Evolutionary conservation across 2,888 invertebrate genomes (phyloP).

Genomic region (Brachycybe producta): DNA sequence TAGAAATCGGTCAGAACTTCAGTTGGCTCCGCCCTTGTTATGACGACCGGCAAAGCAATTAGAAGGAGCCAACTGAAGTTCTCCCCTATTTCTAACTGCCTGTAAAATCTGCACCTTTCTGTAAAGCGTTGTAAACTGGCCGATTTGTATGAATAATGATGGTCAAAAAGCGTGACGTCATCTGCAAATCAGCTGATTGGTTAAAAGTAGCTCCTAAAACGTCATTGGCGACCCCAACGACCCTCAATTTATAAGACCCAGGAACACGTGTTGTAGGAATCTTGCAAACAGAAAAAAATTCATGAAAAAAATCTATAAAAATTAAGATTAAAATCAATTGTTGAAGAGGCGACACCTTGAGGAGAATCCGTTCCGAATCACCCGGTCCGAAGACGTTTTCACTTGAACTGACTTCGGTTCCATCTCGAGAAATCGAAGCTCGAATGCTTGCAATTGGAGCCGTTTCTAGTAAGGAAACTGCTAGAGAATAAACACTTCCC

Average conservation of each 20-base stretch:
- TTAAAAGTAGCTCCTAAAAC: constrained; percentile 63
- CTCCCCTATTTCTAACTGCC: too few species aligned
- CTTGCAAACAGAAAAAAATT: constrained; percentile 33
- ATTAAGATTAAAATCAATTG: background rate
- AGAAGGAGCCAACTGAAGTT: too few species aligned
- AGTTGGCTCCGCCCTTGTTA: too few species aligned
- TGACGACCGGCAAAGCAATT: too few species aligned
- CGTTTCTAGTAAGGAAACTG: constrained; percentile 66
- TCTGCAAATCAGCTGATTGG: constrained; percentile 33
- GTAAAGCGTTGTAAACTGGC: constrained; percentile 33
- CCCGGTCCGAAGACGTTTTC: constrained; percentile 68
- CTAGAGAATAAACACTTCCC: constrained; percentile 30
- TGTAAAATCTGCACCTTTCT: too few species aligned
- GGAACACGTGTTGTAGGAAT: constrained; percentile 68
- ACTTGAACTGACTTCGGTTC: constrained; percentile 75
- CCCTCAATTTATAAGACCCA: constrained; percentile 69
- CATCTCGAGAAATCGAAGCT: constrained; percentile 76
- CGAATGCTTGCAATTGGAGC: constrained; percentile 67
- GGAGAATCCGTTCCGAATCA: constrained; percentile 71
- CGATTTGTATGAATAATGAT: constrained; percentile 38
- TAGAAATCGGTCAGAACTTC: too few species aligned
- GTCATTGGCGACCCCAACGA: constrained; percentile 59
- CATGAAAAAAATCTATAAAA: background rate
- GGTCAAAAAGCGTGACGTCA: constrained; percentile 36
- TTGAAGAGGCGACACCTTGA: constrained; percentile 48